Evolutionary conservation across 2,113 vertebrate species (phyloP).

Genomic region (Pterophyllum scalare): DNA sequence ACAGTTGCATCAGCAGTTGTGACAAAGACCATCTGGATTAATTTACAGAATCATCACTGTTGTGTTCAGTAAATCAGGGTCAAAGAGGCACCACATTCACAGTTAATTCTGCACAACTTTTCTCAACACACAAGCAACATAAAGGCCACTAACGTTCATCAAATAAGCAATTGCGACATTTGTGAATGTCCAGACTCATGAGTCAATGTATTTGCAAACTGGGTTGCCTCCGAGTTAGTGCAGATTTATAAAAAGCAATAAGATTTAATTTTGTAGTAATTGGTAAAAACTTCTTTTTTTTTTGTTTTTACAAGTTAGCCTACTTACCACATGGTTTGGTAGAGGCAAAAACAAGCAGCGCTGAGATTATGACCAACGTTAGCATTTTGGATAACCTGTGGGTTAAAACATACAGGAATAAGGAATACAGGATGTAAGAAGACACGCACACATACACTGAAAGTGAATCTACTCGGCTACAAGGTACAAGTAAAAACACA

Average conservation of each 20-base stretch:
- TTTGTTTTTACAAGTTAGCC: background rate
- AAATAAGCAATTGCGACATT: constrained; percentile 39
- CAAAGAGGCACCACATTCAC: background rate
- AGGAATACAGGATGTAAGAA: background rate
- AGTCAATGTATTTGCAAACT: constrained; percentile 25
- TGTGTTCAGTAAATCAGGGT: background rate
- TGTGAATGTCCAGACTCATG: constrained; percentile 11
- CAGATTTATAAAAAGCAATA: background rate
- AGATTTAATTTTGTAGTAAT: background rate
- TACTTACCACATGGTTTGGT: constrained; percentile 71
- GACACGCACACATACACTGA: background rate
- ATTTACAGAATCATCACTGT: background rate
- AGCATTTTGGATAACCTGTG: constrained; percentile 63
- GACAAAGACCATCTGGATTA: background rate
- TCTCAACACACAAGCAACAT: background rate
- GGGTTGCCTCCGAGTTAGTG: background rate
- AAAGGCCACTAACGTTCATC: background rate
- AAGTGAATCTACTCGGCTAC: background rate
- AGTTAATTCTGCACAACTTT: background rate
- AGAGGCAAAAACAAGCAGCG: constrained; percentile 62
- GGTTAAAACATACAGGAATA: background rate
- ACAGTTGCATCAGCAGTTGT: constrained; percentile 59
- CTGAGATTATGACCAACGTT: constrained; percentile 48
- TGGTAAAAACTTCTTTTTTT: background rate
- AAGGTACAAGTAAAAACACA: background rate